Percentiles rank a stretch among this genome's conserved stretches.
Conservation (phyloP, 2,113 vertebrate genomes). For the Eclectus roratus region DNA sequence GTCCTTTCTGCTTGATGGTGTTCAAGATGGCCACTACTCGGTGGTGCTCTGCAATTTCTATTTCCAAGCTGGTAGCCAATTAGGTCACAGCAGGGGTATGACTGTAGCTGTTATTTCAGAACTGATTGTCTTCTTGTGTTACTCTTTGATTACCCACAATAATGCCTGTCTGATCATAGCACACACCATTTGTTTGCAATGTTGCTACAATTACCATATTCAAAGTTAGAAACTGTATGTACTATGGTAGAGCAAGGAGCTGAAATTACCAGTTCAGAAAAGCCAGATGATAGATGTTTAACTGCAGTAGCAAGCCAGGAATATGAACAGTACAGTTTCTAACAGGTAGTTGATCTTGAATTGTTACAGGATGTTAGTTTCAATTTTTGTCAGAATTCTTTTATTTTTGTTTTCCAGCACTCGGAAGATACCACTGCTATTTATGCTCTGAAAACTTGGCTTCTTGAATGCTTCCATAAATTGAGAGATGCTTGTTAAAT, state of each 20-base stretch:
- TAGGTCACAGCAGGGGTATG: background rate
- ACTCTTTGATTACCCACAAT: background rate
- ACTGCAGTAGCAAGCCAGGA: background rate
- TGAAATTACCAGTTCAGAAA: background rate
- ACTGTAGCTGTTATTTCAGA: background rate
- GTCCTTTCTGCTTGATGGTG: background rate
- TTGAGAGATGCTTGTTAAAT: background rate
- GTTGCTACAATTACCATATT: background rate
- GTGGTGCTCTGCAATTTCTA: background rate
- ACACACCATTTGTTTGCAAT: background rate
- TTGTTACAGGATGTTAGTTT: background rate
- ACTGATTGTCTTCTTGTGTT: background rate
- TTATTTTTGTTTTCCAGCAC: background rate
- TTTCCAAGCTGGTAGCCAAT: background rate
- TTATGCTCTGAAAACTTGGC: background rate
- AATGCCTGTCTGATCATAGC: background rate
- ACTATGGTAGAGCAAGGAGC: rapidly evolving
- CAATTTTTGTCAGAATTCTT: background rate
- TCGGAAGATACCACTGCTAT: background rate
- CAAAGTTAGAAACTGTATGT: background rate
- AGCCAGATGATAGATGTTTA: background rate
- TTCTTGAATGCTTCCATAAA: background rate
- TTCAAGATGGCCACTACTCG: background rate
- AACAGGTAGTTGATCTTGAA: background rate
- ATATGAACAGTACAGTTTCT: background rate